Conservation (phyloP, 2,888 invertebrate genomes). For the Cryptocheilus praepositus region DNA sequence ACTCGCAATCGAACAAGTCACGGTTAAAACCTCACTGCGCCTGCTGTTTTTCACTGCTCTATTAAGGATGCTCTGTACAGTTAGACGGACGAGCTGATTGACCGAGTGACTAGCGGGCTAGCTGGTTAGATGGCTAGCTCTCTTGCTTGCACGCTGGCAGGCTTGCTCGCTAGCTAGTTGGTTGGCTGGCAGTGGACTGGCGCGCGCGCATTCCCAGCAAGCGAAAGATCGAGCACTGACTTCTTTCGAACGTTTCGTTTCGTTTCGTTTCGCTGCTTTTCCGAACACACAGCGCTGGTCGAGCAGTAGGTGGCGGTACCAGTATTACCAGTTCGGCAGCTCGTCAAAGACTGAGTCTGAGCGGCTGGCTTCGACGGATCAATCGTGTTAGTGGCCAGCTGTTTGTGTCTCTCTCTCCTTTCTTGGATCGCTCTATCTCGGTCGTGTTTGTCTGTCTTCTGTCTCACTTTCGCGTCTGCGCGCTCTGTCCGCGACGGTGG, state of each 20-base stretch:
- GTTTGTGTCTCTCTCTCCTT: slow-evolving; percentile 26
- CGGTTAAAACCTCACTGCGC: slow-evolving; percentile 27
- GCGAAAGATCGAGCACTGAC: not conserved
- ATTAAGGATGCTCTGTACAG: slow-evolving; percentile 29
- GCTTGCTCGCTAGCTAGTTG: not conserved
- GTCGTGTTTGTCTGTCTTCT: not conserved
- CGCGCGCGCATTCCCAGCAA: slow-evolving; percentile 2
- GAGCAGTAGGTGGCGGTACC: slow-evolving; percentile 44
- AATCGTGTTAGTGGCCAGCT: slow-evolving; percentile 39
- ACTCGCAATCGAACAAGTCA: slow-evolving; percentile 1
- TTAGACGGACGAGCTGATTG: slow-evolving; percentile 21
- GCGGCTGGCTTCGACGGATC: slow-evolving; percentile 30
- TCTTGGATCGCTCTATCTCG: slow-evolving; percentile 11
- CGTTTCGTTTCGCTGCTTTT: too few relatives aligned
- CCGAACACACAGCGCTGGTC: not conserved
- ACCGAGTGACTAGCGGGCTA: too few relatives aligned
- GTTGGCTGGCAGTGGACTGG: not conserved
- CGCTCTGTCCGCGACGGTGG: too few relatives aligned
- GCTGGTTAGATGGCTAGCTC: too few relatives aligned
- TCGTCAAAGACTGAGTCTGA: slow-evolving; percentile 42
- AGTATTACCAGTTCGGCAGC: slow-evolving; percentile 22
- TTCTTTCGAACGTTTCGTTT: not conserved
- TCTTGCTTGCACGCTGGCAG: not conserved
- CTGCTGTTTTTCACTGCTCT: slow-evolving; percentile 27
- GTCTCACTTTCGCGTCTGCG: not conserved